Percentiles rank a stretch among this genome's conserved stretches.
phyloP scores from a whole-genome alignment of 2,113 vertebrate genomes.

The Sturnus vulgaris region DNA sequence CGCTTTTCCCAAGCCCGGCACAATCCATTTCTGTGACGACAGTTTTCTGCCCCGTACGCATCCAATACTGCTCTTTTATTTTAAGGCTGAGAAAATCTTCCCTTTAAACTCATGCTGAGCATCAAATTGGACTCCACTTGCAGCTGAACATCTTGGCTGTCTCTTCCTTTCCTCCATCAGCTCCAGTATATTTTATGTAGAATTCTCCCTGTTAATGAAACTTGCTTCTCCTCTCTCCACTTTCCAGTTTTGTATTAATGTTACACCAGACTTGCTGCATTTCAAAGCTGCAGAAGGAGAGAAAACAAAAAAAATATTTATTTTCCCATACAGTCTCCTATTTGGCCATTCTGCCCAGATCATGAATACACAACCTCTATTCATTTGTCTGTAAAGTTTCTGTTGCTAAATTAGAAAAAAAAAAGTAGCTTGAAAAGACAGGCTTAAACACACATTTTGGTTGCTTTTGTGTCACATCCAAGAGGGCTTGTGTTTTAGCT shows the following conservation, averaged over 20 bases:
- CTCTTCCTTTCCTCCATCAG: slow-evolving; percentile 9
- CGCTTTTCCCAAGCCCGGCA: neutral
- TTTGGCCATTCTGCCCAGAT: neutral
- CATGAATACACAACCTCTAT: neutral
- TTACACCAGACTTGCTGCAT: neutral
- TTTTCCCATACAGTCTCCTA: neutral
- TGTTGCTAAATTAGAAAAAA: neutral
- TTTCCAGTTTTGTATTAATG: neutral
- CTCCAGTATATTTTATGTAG: slow-evolving; percentile 38
- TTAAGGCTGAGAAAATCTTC: slow-evolving; percentile 65
- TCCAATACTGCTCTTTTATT: slow-evolving; percentile 61
- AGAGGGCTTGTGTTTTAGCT: neutral
- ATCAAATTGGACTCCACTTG: slow-evolving; percentile 63
- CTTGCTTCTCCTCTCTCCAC: neutral
- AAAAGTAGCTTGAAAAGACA: neutral
- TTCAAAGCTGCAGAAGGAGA: neutral
- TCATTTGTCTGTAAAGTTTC: neutral
- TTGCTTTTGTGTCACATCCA: neutral
- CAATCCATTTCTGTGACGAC: slow-evolving; percentile 46
- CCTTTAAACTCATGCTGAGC: slow-evolving; percentile 62
- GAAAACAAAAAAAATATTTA: neutral
- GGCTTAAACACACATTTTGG: neutral
- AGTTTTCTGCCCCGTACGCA: slow-evolving; percentile 37
- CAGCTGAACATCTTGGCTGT: slow-evolving; percentile 55
- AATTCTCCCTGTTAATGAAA: slow-evolving; percentile 23